Evolutionary conservation across 2,113 vertebrate genomes (phyloP), one percentile per base, ranked within the genome.

Genomic region (Xerus inauris): DNA sequence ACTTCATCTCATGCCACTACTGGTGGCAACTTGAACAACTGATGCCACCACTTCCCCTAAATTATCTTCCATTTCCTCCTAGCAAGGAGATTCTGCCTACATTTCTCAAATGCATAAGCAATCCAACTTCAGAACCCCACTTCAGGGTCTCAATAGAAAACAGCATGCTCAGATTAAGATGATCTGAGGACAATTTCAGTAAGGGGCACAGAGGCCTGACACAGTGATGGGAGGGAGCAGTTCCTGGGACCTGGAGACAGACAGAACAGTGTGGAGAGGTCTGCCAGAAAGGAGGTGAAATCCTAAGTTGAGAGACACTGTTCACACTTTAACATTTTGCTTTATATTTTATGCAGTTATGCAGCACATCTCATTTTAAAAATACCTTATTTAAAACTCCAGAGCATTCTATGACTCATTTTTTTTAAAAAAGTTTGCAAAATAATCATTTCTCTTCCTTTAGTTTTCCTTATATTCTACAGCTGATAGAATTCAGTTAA

Each of bases 401-500:
- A 94, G 65, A 49, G n/a, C 59, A 75, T 86, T 75, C 49, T 49
- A 47, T 89, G 64, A 89, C 88, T 95, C 81, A 14, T 89, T 95
- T 71, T 13, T 62, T 62, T 62, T 59, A 6, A 65, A 84, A 91
- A 92, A 92, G 45, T 64, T 14, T 67, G 40, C 22, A 40, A 82
- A 91, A 57, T 95, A 89, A 96, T 95, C 47, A 67, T 84, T 88
- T 92, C 32, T 20, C 16, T 92, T 92, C 91, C 76, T 75, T 93
- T 93, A 62, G 22, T 86, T 87, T 47, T 62, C 71, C 38, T 96
- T 89, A 93, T 82, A 45, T 42, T 85, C 38, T 75, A 30, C 7
- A 95, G 95, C 67, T 64, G 77, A 96, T 93, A 62, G 82, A 88
- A 81, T 85, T 92, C 47, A 91, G 42, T 72, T 92, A 87, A 76